A percentile compares a stretch with the other conserved stretches of the same genome.
Evolutionary conservation across 2,797 vertebrate species (phyloP).

Genomic region (Syngnathus acus): DNA sequence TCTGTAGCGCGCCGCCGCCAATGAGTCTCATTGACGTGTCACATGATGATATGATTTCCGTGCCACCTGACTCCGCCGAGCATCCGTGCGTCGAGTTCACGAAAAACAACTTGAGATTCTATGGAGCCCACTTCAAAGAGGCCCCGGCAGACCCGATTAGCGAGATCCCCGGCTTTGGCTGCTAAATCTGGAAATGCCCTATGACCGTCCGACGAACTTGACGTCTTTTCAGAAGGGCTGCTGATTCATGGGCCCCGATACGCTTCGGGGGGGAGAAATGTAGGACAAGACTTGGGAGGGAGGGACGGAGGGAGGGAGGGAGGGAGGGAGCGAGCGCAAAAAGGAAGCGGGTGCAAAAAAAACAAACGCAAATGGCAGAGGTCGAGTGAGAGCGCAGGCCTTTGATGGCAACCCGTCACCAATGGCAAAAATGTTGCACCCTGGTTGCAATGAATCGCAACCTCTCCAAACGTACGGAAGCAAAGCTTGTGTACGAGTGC

Average conservation of each 20-base stretch:
- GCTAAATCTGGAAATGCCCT: constrained; percentile 64
- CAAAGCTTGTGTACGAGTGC: constrained; percentile 45
- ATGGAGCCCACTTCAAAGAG: constrained; percentile 20
- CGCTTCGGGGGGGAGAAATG: constrained; percentile 31
- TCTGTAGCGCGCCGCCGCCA: not conserved
- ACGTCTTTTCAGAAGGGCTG: constrained; percentile 51
- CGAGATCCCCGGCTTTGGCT: constrained; percentile 58
- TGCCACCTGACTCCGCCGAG: constrained; percentile 4
- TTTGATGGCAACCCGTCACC: constrained; percentile 67
- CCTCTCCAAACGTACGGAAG: not conserved
- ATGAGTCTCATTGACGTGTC: not conserved
- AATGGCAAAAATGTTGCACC: constrained; percentile 6
- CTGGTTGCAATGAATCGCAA: not conserved
- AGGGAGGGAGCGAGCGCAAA: constrained; percentile 22
- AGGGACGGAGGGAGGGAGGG: constrained; percentile 10
- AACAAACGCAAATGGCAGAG: constrained; percentile 39
- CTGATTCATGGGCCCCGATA: constrained; percentile 44
- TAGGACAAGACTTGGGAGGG: constrained; percentile 3
- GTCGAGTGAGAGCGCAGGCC: constrained; percentile 49
- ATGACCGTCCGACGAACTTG: constrained; percentile 66
- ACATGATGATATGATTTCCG: not conserved
- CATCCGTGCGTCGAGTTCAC: constrained; percentile 20
- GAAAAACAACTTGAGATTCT: not conserved
- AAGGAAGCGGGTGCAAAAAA: constrained; percentile 18
- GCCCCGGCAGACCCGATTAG: constrained; percentile 51